Evolutionary conservation across 2,113 vertebrate species (phyloP).

Genomic region (Theristicus caerulescens): DNA sequence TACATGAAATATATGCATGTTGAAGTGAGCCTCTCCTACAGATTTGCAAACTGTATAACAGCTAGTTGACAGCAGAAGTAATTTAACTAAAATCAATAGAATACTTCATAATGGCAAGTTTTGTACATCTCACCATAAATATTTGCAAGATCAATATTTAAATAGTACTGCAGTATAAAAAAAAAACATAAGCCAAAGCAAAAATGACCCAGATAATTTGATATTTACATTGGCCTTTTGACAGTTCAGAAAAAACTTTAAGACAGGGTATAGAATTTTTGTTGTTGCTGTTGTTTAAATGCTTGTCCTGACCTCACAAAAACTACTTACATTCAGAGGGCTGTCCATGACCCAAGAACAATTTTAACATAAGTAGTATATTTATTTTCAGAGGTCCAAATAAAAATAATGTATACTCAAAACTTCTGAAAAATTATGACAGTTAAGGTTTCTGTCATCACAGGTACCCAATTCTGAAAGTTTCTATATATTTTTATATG

Average conservation of each 20-base stretch:
- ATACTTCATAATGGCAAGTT: not conserved
- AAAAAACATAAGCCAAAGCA: not conserved
- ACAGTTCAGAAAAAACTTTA: not conserved
- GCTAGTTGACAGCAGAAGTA: not conserved
- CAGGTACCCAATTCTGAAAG: not conserved
- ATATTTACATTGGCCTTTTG: not conserved
- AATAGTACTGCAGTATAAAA: not conserved
- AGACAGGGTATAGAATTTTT: not conserved
- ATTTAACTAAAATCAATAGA: not conserved
- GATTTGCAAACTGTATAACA: not conserved
- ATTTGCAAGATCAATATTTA: not conserved
- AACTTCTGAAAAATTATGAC: not conserved
- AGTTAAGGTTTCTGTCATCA: not conserved
- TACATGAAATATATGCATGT: not conserved
- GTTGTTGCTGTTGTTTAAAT: not conserved
- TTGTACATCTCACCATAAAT: not conserved
- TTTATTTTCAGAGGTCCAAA: not conserved
- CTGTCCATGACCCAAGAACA: not conserved
- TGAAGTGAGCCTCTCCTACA: not conserved
- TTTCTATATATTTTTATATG: not conserved
- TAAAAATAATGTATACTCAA: not conserved
- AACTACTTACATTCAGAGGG: not conserved
- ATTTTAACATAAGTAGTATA: not conserved
- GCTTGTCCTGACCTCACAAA: not conserved
- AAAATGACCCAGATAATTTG: not conserved